phyloP scores from a whole-genome alignment of 2,113 vertebrate species.

The Pituophis catenifer region DNA sequence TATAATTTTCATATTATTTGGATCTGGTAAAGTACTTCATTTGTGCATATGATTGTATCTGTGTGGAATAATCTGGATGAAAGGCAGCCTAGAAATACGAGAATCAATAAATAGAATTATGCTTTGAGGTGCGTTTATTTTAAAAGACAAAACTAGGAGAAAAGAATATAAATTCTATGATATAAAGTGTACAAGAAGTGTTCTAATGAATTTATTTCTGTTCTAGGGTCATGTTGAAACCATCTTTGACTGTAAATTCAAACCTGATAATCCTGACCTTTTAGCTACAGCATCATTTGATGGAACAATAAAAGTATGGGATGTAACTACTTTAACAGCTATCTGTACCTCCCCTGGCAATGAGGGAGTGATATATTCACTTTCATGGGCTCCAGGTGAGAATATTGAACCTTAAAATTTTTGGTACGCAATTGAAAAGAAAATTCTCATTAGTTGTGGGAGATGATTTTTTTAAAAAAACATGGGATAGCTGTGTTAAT shows the following conservation, averaged over 20 bases:
- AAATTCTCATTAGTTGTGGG: neutral
- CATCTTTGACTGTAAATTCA: slow-evolving; percentile 99
- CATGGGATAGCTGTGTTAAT: neutral
- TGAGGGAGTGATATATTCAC: slow-evolving; percentile 95
- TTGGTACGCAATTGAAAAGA: neutral
- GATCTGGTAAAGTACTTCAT: neutral
- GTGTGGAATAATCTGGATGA: neutral
- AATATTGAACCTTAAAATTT: neutral
- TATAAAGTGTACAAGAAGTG: neutral
- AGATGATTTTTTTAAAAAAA: neutral
- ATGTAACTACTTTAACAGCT: slow-evolving; percentile 91
- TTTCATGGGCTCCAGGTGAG: slow-evolving; percentile 98
- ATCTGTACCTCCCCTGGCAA: slow-evolving; percentile 94
- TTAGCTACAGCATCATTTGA: slow-evolving; percentile 97
- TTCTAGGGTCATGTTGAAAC: slow-evolving; percentile 95
- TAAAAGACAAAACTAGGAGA: neutral
- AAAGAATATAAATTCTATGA: neutral
- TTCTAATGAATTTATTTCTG: slow-evolving; percentile 12
- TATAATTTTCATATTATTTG: neutral
- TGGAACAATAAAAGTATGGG: slow-evolving; percentile 98
- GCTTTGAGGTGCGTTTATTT: neutral
- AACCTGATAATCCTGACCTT: slow-evolving; percentile 92
- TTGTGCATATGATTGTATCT: neutral
- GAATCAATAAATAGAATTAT: neutral
- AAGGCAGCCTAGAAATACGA: neutral